A percentile compares a stretch with the other conserved stretches of the same genome.
Conservation (phyloP, 1,140 invertebrate genomes). For the Conus betulinus region DNA sequence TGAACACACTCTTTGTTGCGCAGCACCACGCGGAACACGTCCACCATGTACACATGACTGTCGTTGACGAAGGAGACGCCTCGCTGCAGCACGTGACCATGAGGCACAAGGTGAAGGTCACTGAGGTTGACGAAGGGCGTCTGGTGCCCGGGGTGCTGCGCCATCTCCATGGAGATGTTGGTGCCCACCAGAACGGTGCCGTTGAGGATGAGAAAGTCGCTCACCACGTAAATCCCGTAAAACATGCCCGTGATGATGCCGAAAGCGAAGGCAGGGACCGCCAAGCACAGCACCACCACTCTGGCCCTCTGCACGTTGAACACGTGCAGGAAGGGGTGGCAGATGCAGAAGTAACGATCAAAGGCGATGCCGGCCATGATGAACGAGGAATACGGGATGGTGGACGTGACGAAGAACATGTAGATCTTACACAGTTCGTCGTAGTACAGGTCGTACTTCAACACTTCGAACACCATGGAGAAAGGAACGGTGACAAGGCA, state of each 20-base stretch:
- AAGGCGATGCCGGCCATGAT: conserved; percentile 69
- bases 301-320: conserved; percentile 60
- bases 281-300: conserved; percentile 51
- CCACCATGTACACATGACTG: neutral
- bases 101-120: neutral
- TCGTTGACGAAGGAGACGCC: conserved; percentile 12
- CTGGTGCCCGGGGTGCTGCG: neutral
- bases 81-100: neutral
- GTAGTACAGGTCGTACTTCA: conserved; percentile 44
- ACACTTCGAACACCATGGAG: conserved; percentile 56
- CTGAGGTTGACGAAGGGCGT: neutral
- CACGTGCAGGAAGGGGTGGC: conserved; percentile 61
- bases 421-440: conserved; percentile 64
- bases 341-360: conserved; percentile 70
- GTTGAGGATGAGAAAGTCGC: conserved; percentile 3
- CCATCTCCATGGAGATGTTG: conserved; percentile 6
- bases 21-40: neutral
- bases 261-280: conserved; percentile 50
- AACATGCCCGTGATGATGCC: conserved; percentile 62
- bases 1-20: conserved; percentile 20
- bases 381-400: conserved; percentile 63
- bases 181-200: neutral
- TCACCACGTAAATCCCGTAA: conserved; percentile 47
- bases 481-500: conserved; percentile 60
- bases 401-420: conserved; percentile 64